Percentiles rank a stretch among this genome's conserved stretches.
Evolutionary conservation across 2,113 vertebrate species (phyloP).

Genomic region (Acanthochromis polyacanthus): DNA sequence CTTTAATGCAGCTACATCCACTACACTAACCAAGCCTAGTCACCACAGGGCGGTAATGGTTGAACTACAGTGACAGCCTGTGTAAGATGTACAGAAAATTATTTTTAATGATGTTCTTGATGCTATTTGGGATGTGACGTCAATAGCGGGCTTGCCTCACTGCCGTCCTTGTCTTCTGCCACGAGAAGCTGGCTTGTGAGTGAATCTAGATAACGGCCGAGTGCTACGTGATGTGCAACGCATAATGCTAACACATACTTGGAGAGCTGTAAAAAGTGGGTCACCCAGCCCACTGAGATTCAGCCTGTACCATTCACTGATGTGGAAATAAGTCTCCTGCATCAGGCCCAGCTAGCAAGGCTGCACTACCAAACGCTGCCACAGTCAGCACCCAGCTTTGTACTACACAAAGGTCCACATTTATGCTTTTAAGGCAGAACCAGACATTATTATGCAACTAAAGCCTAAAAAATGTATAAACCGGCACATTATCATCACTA

Average conservation of each 20-base stretch:
- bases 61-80: background rate
- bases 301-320: slow-evolving; percentile 74
- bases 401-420: background rate
- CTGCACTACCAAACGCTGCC: slow-evolving; percentile 55
- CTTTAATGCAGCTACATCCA: background rate
- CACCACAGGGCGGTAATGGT: background rate
- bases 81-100: slow-evolving; percentile 20
- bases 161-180: slow-evolving; percentile 41
- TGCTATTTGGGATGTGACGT: slow-evolving; percentile 20
- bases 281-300: slow-evolving; percentile 77
- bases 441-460: background rate
- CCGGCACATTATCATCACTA: background rate
- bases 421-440: background rate
- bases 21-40: background rate
- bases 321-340: slow-evolving; percentile 75
- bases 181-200: slow-evolving; percentile 37
- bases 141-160: slow-evolving; percentile 29
- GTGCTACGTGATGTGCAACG: slow-evolving; percentile 50
- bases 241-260: slow-evolving; percentile 55
- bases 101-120: slow-evolving; percentile 25
- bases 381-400: slow-evolving; percentile 36
- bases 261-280: slow-evolving; percentile 73
- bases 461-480: background rate
- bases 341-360: slow-evolving; percentile 51
- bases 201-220: slow-evolving; percentile 59